Evolutionary conservation across 2,113 vertebrate genomes (phyloP).

Genomic region (Lophochroa leadbeateri): DNA sequence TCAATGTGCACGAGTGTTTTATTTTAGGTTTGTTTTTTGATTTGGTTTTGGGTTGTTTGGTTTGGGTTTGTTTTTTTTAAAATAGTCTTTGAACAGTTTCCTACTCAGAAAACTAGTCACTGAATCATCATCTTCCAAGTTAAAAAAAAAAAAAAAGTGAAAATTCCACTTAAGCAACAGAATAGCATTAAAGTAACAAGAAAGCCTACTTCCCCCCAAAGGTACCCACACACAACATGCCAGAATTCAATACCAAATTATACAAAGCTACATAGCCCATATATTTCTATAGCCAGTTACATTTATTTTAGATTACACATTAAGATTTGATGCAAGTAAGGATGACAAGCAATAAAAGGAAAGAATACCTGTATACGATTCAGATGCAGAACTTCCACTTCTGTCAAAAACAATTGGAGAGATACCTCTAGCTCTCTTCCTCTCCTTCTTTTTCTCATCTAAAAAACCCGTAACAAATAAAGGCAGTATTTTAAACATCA

Average conservation of each 20-base stretch:
- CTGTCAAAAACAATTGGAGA: slow-evolving; percentile 92
- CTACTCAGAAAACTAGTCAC: slow-evolving; percentile 84
- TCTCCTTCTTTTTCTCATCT: slow-evolving; percentile 88
- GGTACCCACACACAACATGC: slow-evolving; percentile 80
- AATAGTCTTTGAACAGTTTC: slow-evolving; percentile 73
- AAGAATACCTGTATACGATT: slow-evolving; percentile 88
- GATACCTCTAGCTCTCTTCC: slow-evolving; percentile 89
- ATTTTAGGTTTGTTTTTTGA: slow-evolving; percentile 24
- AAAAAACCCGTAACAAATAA: slow-evolving; percentile 19
- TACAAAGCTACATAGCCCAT: slow-evolving; percentile 64
- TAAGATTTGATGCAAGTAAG: slow-evolving; percentile 23
- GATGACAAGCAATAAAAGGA: slow-evolving; percentile 21
- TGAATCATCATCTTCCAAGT: slow-evolving; percentile 86
- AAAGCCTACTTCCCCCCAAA: slow-evolving; percentile 72
- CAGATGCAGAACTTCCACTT: slow-evolving; percentile 91
- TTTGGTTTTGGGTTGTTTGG: slow-evolving; percentile 56
- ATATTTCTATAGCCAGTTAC: slow-evolving; percentile 30
- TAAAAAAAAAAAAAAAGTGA: slow-evolving; percentile 70
- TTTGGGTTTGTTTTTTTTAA: slow-evolving; percentile 51
- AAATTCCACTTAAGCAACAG: slow-evolving; percentile 82
- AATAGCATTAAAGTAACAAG: slow-evolving; percentile 80
- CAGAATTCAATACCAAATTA: slow-evolving; percentile 72
- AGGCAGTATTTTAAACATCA: not conserved
- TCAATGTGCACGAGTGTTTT: slow-evolving; percentile 81
- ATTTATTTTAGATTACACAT: slow-evolving; percentile 37